Conservation (phyloP, 1,140 invertebrate genomes). For the Venturia canescens region DNA sequence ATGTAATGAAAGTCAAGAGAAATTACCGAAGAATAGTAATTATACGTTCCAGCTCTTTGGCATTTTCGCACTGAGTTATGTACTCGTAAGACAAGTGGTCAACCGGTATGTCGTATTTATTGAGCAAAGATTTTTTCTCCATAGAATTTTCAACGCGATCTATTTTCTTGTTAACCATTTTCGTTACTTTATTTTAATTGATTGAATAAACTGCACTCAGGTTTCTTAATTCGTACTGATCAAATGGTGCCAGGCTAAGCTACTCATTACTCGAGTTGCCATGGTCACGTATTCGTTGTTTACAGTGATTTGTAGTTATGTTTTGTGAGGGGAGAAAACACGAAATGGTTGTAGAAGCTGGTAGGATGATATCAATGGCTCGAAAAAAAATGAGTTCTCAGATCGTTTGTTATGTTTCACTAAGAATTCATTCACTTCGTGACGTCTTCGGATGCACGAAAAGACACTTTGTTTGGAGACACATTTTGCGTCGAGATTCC, state of each 20-base stretch:
- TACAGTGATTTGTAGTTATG: constrained; percentile 26
- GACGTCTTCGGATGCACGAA: neutral
- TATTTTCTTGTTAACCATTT: constrained; percentile 53
- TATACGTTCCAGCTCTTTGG: constrained; percentile 80
- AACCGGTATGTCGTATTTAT: constrained; percentile 80
- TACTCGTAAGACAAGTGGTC: constrained; percentile 80
- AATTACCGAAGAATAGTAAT: constrained; percentile 77
- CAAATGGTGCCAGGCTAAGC: constrained; percentile 18
- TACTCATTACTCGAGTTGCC: constrained; percentile 54
- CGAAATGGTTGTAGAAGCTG: neutral
- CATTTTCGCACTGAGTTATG: constrained; percentile 76
- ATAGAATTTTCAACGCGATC: constrained; percentile 40
- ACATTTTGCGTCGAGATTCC: neutral
- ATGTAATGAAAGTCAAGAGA: neutral
- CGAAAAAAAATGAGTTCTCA: too few species aligned
- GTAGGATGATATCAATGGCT: too few species aligned
- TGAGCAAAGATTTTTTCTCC: constrained; percentile 70
- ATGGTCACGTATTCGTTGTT: constrained; percentile 52
- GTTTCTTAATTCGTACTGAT: constrained; percentile 5
- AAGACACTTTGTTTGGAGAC: neutral
- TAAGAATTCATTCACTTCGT: neutral
- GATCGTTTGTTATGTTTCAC: neutral
- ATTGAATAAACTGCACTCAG: neutral
- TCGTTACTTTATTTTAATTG: constrained; percentile 9
- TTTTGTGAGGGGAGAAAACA: neutral